These are phyloP conservation scores for Ivindomyrus marchei DNA, from an alignment of 2,113 vertebrate genomes.

Conservation along the genomic window DNA sequence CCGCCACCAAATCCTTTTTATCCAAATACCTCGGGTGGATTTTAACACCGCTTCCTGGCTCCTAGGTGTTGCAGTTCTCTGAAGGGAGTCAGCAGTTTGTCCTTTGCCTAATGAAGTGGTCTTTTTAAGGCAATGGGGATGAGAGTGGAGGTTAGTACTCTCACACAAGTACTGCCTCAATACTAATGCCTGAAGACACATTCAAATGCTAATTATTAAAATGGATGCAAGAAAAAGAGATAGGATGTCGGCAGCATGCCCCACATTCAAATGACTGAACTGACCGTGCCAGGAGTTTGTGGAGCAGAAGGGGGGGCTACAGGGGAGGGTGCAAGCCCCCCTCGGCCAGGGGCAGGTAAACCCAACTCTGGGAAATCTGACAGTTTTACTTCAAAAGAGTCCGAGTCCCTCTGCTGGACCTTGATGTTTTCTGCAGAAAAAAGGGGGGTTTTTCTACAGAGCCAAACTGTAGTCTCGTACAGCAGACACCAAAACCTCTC, in stretches of 20 bases:
- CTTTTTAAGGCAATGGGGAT: not conserved
- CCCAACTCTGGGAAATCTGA: constrained; percentile 58
- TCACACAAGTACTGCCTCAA: not conserved
- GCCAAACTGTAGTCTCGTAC: constrained; percentile 34
- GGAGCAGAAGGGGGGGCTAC: not conserved
- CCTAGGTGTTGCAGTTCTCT: not conserved
- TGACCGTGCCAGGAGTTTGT: not conserved
- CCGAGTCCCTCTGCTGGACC: not conserved
- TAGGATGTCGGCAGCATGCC: not conserved
- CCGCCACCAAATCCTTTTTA: not conserved
- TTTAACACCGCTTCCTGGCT: not conserved
- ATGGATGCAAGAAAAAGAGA: not conserved
- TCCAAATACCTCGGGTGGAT: not conserved
- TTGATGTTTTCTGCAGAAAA: constrained; percentile 30
- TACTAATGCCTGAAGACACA: not conserved
- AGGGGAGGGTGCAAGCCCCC: not conserved
- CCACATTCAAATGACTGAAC: not conserved
- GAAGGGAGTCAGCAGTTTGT: not conserved
- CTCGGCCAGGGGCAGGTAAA: constrained; percentile 18
- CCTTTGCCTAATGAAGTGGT: not conserved
- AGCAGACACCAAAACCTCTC: constrained; percentile 29
- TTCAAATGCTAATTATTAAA: not conserved
- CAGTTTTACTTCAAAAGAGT: constrained; percentile 56
- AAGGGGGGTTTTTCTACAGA: not conserved
- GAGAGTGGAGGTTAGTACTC: not conserved